phyloP scores from a whole-genome alignment of 2,888 invertebrate species.

The Azorinus chamasolen region DNA sequence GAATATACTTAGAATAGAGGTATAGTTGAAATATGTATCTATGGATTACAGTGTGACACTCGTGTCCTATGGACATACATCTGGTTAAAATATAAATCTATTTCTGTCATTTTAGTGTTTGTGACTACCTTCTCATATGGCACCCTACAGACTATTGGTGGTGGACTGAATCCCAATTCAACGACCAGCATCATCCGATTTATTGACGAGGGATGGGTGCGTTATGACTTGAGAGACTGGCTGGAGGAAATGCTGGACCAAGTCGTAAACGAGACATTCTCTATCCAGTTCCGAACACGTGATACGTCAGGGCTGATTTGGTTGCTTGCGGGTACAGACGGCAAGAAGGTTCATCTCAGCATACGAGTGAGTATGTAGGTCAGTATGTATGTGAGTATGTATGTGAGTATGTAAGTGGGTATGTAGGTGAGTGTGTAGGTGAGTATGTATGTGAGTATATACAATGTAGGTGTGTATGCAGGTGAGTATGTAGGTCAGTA shows the following conservation, averaged over 20 bases:
- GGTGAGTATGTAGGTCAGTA: too few relatives aligned
- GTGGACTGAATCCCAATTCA: constrained; percentile 3
- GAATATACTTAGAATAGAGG: too few relatives aligned
- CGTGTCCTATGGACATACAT: too few relatives aligned
- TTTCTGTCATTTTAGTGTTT: constrained; percentile 52
- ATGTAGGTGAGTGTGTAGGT: too few relatives aligned
- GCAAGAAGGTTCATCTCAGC: constrained; percentile 77
- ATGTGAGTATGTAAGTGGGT: too few relatives aligned
- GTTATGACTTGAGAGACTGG: constrained; percentile 72
- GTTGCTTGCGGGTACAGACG: constrained; percentile 70
- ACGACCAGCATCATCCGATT: constrained; percentile 72
- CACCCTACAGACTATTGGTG: constrained; percentile 12
- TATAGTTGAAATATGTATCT: too few relatives aligned
- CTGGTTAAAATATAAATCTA: too few relatives aligned
- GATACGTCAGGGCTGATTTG: constrained; percentile 81
- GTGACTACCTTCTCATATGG: constrained; percentile 45
- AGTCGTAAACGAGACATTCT: constrained; percentile 67
- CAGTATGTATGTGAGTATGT: too few relatives aligned
- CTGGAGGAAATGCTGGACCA: constrained; percentile 66
- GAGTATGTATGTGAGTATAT: too few relatives aligned
- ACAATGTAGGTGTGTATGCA: too few relatives aligned
- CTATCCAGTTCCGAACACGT: constrained; percentile 77
- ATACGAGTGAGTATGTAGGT: constrained; percentile 77
- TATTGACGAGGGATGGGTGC: constrained; percentile 67
- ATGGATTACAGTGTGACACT: too few relatives aligned